A percentile compares a stretch with the other conserved stretches of the same genome.
These are phyloP conservation scores for Trogon surrucura DNA, from an alignment of 2,113 vertebrate species.

Conservation along the genomic window DNA sequence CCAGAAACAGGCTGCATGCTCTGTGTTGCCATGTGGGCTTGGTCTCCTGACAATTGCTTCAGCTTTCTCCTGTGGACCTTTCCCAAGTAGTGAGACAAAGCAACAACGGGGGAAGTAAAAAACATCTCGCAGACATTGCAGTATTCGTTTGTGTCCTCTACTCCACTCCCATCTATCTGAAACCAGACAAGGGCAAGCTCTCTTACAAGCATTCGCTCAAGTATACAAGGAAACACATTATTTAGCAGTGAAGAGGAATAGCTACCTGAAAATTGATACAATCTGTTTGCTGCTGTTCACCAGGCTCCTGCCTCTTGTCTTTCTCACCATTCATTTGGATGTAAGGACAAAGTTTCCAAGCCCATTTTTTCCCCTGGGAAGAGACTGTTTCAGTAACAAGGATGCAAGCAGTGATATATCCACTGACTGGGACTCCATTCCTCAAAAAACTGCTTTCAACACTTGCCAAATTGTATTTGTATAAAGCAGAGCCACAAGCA, in stretches of 20 bases:
- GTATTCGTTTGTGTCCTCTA: conserved; percentile 74
- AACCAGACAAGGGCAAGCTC: conserved; percentile 38
- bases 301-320: conserved; percentile 3
- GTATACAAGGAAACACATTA: background rate
- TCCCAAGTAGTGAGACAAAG: conserved; percentile 80
- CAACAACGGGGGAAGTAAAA: conserved; percentile 79
- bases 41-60: conserved; percentile 52
- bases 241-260: background rate
- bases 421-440: background rate
- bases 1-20: conserved; percentile 51
- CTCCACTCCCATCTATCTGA: conserved; percentile 59
- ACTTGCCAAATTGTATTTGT: background rate
- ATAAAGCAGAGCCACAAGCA: background rate
- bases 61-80: conserved; percentile 83
- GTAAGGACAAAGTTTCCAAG: conserved; percentile 79
- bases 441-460: background rate
- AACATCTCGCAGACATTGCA: conserved; percentile 84
- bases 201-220: background rate
- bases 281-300: conserved; percentile 20
- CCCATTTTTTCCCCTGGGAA: conserved; percentile 86
- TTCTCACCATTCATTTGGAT: conserved; percentile 74
- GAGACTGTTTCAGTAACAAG: background rate
- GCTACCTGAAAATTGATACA: conserved; percentile 60
- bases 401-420: background rate
- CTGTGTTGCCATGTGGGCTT: conserved; percentile 23